Evolutionary conservation across 2,113 vertebrate species (phyloP), one percentile per base, ranked within the genome.

Genomic region (Ursus arctos): DNA sequence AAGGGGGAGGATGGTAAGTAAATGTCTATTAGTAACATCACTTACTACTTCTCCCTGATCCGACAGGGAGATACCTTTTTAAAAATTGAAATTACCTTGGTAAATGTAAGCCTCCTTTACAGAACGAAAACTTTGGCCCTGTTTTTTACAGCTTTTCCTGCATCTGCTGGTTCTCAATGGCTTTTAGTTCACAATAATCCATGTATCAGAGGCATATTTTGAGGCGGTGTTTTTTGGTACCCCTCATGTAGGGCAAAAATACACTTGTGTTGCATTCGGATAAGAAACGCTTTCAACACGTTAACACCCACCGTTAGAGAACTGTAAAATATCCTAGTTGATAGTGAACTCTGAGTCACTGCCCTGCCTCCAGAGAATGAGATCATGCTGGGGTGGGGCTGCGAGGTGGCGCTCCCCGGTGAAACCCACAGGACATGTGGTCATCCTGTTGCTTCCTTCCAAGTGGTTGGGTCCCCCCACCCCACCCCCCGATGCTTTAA

Each of bases 341-440:
- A 67, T 24, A 89, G 88, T n/a, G 59, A 96, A 77, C 43, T 57
- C 26, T 71, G 51, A 94, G 69, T 82, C 47, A 40, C 53, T 47
- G 22, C 5, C 21, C 19, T n/a, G 22, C 16, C 80, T 71, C 86
- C 53, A 91, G 61, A 87, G 61, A 88, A 65, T 92, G 95, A 96
- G 88, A 0, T 92, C 65, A 92, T 90, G 59, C 80, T 77, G 53
- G 74, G 94, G 84, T 92, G 91, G 93, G 18, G 67, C 94, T 83
- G 14, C n/a, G 10, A 21, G 36, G 26, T 88, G 16, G 67, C 36
- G 67, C 57, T 92, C 86, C 67, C n/a, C 1, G 67, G 63, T 57
- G 91, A 72, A 59, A 85, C 43, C 76, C 82, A 88, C 6, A 74
- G 87, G 59, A 79, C n/a, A 47, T 82, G 13, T 51, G 3, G 79